A percentile compares a stretch with the other conserved stretches of the same genome.
phyloP scores from a whole-genome alignment of 1,140 invertebrate genomes.

The Conus ventricosus region DNA sequence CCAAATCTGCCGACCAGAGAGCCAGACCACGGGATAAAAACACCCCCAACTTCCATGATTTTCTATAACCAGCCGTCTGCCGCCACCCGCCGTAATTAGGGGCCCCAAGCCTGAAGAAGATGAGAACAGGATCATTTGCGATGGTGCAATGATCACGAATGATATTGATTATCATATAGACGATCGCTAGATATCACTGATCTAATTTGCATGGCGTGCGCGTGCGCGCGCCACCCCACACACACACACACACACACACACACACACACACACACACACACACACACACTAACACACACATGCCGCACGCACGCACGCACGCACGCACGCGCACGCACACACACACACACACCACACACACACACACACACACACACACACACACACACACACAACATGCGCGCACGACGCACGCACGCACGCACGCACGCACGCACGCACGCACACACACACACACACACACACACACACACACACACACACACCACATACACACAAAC shows the following conservation, averaged over 20 bases:
- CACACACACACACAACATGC: not conserved
- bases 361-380: not conserved
- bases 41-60: no score
- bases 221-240: no score
- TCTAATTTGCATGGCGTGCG: no score
- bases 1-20: no score
- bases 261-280: not conserved
- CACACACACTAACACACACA: not conserved
- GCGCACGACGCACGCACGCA: not conserved
- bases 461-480: not conserved
- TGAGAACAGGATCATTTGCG: not conserved
- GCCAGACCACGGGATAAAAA: no score
- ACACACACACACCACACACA: constrained; percentile 11
- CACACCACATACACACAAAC: no score
- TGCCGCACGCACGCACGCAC: no score
- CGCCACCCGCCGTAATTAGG: no score
- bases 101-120: no score
- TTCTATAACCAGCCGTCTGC: no score
- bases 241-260: constrained; percentile 4
- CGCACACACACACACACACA: not conserved
- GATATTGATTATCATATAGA: no score
- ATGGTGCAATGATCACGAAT: not conserved
- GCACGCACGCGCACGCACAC: not conserved
- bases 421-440: not conserved
- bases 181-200: no score